phyloP scores from a whole-genome alignment of 2,888 invertebrate genomes.

The Lepidonotus clava region DNA sequence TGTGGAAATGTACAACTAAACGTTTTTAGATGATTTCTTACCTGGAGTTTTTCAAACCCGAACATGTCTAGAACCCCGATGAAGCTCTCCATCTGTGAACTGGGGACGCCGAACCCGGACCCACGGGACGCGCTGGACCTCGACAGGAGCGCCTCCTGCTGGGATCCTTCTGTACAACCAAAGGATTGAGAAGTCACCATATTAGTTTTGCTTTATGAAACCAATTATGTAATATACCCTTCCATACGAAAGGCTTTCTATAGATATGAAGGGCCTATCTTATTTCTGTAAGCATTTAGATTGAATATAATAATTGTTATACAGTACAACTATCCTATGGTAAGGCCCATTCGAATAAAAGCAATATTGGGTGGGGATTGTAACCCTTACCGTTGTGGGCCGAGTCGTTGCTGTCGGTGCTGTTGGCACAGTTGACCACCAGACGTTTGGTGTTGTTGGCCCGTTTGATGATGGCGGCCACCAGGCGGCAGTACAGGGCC shows the following conservation, averaged over 20 bases:
- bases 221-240: background rate
- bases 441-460: slow-evolving; percentile 84
- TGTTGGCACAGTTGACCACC: slow-evolving; percentile 84
- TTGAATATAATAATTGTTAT: background rate
- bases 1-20: too few relatives aligned
- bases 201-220: background rate
- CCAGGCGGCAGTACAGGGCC: slow-evolving; percentile 95
- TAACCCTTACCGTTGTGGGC: slow-evolving; percentile 19
- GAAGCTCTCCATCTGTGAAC: slow-evolving; percentile 83
- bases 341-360: too few relatives aligned
- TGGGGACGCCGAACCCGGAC: background rate
- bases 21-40: slow-evolving; percentile 72
- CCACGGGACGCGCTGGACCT: background rate
- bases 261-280: too few relatives aligned
- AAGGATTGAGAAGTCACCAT: background rate
- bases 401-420: slow-evolving; percentile 84
- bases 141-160: slow-evolving; percentile 24
- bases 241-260: background rate
- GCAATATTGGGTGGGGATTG: too few relatives aligned
- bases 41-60: slow-evolving; percentile 94
- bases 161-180: background rate
- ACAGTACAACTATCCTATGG: background rate
- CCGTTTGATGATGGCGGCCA: slow-evolving; percentile 94
- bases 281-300: background rate
- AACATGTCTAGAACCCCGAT: slow-evolving; percentile 98